Conservation (phyloP, 2,797 vertebrate species). For the Rhinoraja longicauda region DNA sequence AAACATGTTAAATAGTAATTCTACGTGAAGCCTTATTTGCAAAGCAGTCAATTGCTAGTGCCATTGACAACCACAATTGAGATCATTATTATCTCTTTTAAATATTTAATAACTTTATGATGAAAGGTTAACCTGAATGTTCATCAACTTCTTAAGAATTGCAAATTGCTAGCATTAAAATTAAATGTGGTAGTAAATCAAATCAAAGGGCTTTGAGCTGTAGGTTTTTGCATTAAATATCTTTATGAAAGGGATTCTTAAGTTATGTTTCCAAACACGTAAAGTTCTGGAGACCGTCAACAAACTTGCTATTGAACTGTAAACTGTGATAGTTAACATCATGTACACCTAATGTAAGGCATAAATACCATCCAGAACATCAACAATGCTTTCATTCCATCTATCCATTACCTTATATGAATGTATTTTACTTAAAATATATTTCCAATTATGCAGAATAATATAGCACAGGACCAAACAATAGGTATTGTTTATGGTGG, state of each 20-base stretch:
- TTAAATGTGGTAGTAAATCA: neutral
- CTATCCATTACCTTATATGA: neutral
- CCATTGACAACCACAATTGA: slow-evolving; percentile 22
- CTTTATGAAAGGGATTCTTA: neutral
- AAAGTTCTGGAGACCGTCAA: neutral
- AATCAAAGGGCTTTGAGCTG: neutral
- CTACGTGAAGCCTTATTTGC: neutral
- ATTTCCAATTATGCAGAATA: neutral
- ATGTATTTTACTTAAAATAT: neutral
- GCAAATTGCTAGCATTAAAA: neutral
- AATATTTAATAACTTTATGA: slow-evolving; percentile 1
- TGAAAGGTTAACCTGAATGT: neutral
- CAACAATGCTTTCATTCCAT: neutral
- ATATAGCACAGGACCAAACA: neutral
- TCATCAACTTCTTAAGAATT: neutral
- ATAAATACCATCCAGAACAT: neutral
- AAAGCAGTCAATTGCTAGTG: slow-evolving; percentile 2
- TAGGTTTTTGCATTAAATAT: neutral
- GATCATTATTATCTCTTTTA: neutral
- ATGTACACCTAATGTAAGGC: neutral
- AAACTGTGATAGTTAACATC: neutral
- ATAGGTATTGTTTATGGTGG: neutral
- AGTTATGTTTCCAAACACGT: neutral
- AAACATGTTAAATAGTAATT: neutral
- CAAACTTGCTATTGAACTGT: neutral